Base-by-base conservation (phyloP, 2,113 vertebrate genomes). In the Steatornis caripensis region DNA sequence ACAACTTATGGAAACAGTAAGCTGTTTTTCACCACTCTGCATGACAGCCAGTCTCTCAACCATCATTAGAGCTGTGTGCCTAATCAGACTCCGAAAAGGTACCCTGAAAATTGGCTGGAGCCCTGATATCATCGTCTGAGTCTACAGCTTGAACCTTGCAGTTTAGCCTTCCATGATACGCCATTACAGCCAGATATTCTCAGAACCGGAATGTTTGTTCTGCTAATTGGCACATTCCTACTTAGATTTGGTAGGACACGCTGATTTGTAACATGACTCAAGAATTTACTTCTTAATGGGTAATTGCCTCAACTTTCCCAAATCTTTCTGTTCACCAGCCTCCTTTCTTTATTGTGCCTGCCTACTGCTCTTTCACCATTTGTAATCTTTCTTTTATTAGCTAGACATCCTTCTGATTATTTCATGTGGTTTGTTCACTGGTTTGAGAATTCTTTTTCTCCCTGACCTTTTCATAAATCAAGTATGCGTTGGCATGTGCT, bases 161-260 rank as follows among this genome's bases (percentile, higher is more conserved):
- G 37, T 92, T 89, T 79, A 46, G 72, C 55, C 53, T 83, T 80
- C 62, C 39, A n/a, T 41, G 81, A 54, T 2, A 49, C 2, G 1
- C 53, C 69, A 32, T 45, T 86, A 45, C 39, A 84, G 77, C 65
- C 86, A 78, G 65, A 94, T 92, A 83, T 19, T 43, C 83, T 86
- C 81, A 83, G 70, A 70, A 84, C 18, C 77, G 93, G 93, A 95
- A 94, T 82, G 87, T 85, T 86, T 96, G 76, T 80, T 77, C 79
- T 87, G 75, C 89, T 96, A 96, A 97, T 93, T 97, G 94, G 94
- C 87, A 89, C 84, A 95, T 97, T 97, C 89, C 77, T 96, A 6
- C 91, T 89, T 89, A 92, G 91, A 95, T 95, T 96, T 97, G 74
- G 90, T 94, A 85, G 77, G 93, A 76, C 74, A 86, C 92, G 90